Base-by-base conservation (phyloP, 2,797 vertebrate genomes). In the Girardinus metallicus region DNA sequence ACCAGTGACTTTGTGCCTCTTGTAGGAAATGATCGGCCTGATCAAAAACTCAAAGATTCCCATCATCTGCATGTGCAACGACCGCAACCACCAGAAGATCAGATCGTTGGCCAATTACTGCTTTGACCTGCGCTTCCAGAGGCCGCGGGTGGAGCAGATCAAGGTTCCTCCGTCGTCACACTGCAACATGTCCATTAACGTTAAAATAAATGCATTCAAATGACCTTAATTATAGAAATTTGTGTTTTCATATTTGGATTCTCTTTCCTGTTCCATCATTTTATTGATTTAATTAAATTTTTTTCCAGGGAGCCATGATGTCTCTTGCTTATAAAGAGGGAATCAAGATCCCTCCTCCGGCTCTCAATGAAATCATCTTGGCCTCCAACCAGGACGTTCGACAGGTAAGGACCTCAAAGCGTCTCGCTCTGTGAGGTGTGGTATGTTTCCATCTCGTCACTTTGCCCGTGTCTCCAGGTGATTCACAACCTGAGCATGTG, bases 61-160 rank as follows among this genome's bases (percentile, higher is more conserved):
- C 78, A 98, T 99, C 88, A 98, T 99, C 92, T 99, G 97, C 89
- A 99, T 99, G 98, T 99, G 99, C 86, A 99, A 99, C 12, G 98
- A 99, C 79, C 97, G 99, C n/a, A 99, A 99, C 91, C 98, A 99
- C 85, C 96, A 92, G 11, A 99, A 99, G 94, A 99, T 99, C 72
- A 95, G 99, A 34, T 99, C 98, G 5, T 90, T 99, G 81, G 96
- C 97, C 43, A 98, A 99, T 94, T 97, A 99, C 90, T 99, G 98
- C 87, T 97, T 97, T 2, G 99, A 99, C 88, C 96, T 99, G 90
- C 97, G 98, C 80, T 98, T 99, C 92, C 98, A 97, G 95, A 97
- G 97, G 80, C 98, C 98, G 1, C 96, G 98, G 3, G 83, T 99
- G 60, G 98, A 99, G 76, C 98, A 99, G 94, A 99, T 99, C 81